Evolutionary conservation across 2,888 invertebrate species (phyloP).

Genomic region (Thereva nobilitata): DNA sequence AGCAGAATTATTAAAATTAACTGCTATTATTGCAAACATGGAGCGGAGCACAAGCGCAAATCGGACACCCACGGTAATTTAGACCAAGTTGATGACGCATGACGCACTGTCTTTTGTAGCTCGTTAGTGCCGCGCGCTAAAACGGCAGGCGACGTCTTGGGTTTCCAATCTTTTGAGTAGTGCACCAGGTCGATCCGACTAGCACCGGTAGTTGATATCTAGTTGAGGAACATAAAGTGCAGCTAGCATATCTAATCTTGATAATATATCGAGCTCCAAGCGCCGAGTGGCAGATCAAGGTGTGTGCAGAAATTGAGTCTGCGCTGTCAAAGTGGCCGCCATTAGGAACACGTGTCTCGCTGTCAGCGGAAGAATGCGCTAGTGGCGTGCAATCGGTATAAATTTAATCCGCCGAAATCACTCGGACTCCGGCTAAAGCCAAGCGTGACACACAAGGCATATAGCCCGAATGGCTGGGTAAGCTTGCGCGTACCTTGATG

Average conservation of each 20-base stretch:
- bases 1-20: neutral
- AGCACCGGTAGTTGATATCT: constrained; percentile 22
- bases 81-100: constrained; percentile 15
- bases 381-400: neutral
- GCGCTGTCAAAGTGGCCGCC: constrained; percentile 6
- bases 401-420: too few species aligned
- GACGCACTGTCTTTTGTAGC: neutral
- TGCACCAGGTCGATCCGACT: constrained; percentile 10
- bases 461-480: too few species aligned
- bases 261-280: constrained; percentile 18
- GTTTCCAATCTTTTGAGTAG: constrained; percentile 10
- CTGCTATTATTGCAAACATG: constrained; percentile 26
- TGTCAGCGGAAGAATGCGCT: constrained; percentile 6
- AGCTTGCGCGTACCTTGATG: too few species aligned
- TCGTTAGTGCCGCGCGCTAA: neutral
- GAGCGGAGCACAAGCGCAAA: constrained; percentile 2
- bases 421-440: too few species aligned
- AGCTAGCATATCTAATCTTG: too few species aligned
- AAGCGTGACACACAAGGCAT: too few species aligned
- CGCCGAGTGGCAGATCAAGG: constrained; percentile 30
- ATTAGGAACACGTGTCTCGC: constrained; percentile 24
- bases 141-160: constrained; percentile 11
- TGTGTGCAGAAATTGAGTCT: constrained; percentile 19
- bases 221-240: too few species aligned
- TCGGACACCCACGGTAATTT: constrained; percentile 10